A percentile compares a stretch with the other conserved stretches of the same genome.
phyloP scores from a whole-genome alignment of 2,888 invertebrate genomes.

The Corbicula japonica region DNA sequence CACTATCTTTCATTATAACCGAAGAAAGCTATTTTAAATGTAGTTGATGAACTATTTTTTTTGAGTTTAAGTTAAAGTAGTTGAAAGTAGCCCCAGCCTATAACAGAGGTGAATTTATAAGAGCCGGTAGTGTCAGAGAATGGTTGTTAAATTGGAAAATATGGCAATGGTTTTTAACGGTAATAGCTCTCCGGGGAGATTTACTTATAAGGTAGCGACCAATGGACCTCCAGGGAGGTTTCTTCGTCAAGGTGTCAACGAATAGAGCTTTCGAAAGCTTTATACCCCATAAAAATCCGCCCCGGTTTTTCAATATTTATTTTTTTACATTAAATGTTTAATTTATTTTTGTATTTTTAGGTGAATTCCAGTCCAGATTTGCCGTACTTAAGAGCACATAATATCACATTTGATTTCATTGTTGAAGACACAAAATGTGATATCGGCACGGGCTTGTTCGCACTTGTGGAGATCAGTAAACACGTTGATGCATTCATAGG shows the following conservation, averaged over 20 bases:
- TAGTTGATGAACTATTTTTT: too few species aligned
- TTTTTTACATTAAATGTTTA: not conserved
- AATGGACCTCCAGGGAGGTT: not conserved
- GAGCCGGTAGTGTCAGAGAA: too few species aligned
- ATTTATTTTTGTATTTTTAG: slow-evolving; percentile 29
- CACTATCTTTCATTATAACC: too few species aligned
- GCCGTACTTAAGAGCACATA: slow-evolving; percentile 48
- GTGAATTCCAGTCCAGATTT: slow-evolving; percentile 55
- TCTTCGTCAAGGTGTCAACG: not conserved
- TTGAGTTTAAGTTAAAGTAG: too few species aligned
- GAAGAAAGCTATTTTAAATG: too few species aligned
- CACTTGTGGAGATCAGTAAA: slow-evolving; percentile 64
- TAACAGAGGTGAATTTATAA: too few species aligned
- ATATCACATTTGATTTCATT: slow-evolving; percentile 58
- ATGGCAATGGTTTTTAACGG: too few species aligned
- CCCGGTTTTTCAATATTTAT: not conserved
- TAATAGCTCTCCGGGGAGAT: not conserved
- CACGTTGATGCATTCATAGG: slow-evolving; percentile 68
- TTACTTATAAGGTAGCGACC: not conserved
- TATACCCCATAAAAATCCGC: not conserved
- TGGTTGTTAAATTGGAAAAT: too few species aligned
- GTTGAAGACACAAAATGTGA: slow-evolving; percentile 69
- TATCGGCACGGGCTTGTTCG: slow-evolving; percentile 68
- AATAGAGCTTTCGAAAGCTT: not conserved
- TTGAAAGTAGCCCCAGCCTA: too few species aligned